phyloP scores from a whole-genome alignment of 2,888 invertebrate species.

The Lymantria dispar region DNA sequence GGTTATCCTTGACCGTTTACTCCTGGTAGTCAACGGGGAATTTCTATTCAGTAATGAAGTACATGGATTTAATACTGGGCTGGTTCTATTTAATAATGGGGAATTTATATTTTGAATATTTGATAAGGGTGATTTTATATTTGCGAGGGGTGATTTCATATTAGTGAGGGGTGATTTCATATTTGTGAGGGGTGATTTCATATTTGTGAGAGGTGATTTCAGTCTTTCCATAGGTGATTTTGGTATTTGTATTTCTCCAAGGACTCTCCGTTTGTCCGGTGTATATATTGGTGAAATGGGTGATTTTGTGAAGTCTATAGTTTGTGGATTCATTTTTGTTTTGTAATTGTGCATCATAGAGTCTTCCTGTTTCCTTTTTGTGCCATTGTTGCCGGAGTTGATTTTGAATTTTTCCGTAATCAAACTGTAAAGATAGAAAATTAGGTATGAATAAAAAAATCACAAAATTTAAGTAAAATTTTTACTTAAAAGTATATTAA shows the following conservation, averaged over 20 bases:
- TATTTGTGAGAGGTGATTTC: constrained; percentile 31
- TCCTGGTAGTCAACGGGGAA: constrained; percentile 41
- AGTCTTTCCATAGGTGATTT: constrained; percentile 51
- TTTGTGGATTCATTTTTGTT: constrained; percentile 67
- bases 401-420: constrained; percentile 80
- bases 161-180: constrained; percentile 41
- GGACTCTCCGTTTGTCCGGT: constrained; percentile 55
- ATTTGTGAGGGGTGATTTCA: constrained; percentile 31
- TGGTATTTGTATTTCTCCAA: constrained; percentile 50
- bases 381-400: constrained; percentile 73
- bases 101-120: constrained; percentile 20
- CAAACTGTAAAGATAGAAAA: constrained; percentile 60
- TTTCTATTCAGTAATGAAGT: constrained; percentile 20
- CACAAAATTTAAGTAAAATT: no score
- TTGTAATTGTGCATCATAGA: constrained; percentile 61
- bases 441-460: background rate
- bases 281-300: constrained; percentile 45
- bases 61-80: constrained; percentile 17
- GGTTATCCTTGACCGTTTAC: constrained; percentile 50
- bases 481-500: no score
- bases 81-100: constrained; percentile 31
- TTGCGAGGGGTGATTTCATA: constrained; percentile 29
- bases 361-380: constrained; percentile 67
- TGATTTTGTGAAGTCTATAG: constrained; percentile 56
- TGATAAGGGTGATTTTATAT: constrained; percentile 37